Base-by-base conservation (phyloP, 2,113 vertebrate genomes). In the Protobothrops mucrosquamatus region DNA sequence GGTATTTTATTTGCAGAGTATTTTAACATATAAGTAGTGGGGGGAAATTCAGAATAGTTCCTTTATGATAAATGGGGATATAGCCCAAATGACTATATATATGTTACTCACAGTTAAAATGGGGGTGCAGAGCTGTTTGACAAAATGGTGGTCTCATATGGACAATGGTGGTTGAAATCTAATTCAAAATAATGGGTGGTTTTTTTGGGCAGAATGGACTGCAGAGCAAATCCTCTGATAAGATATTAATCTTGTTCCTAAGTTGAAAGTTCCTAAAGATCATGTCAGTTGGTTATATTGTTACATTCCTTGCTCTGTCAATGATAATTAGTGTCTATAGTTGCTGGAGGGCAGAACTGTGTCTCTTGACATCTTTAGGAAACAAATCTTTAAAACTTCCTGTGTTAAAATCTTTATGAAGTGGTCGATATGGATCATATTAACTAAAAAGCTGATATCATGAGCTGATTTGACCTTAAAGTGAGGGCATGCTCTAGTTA, bases 311-410 rank as follows among this genome's bases (percentile, higher is more conserved):
- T 87, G 26, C 55, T 59, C 85, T 81, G 39, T 91, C 95, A 56
- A 87, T 96, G 96, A 96, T 97, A 94, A 97, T 98, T 95, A 94
- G 92, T 95, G 93, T 94, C 96, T 93, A 96, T 43, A 56, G 93
- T 97, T 96, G 96, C 96, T 92, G 59, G 89, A 96, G 94, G 95
- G 94, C 89, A 95, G 94, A 90, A 94, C 89, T 94, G 89, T 96
- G 88, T 93, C 95, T 89, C 0, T 0, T 91, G 85, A 89, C 93
- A 93, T 96, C 88, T n/a, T 92, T 89, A 51, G 94, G 94, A 94
- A 91, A 90, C 94, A 96, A 97, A 97, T 97, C 96, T 91, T 92
- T 96, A 93, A 51, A 97, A 94, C 95, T 48, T 69, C 48, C 92
- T 93, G 91, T 94, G 92, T 91, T 7, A 0, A 92, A 93, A 93